Percentiles rank a stretch among this genome's conserved stretches.
phyloP scores from a whole-genome alignment of 2,797 vertebrate genomes.

The Alauda arvensis region DNA sequence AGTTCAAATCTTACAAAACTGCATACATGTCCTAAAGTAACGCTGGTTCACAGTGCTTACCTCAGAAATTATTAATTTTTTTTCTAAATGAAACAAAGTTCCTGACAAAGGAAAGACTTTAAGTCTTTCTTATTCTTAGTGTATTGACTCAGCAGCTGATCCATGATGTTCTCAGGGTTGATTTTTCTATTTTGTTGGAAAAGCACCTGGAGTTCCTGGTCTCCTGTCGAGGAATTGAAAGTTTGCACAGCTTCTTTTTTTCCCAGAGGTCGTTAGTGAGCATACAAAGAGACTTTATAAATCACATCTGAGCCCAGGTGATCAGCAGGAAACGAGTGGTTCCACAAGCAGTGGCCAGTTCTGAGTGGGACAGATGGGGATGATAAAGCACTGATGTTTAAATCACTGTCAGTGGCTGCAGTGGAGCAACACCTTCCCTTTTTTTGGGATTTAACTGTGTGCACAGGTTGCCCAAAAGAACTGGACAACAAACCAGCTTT shows the following conservation, averaged over 20 bases:
- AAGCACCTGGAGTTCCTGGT: background rate
- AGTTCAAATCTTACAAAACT: background rate
- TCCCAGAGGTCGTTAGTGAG: background rate
- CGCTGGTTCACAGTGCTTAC: background rate
- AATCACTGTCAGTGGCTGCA: background rate
- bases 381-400: background rate
- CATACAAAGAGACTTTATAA: background rate
- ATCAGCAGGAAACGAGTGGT: background rate
- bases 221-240: background rate
- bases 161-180: background rate
- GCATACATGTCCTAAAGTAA: background rate
- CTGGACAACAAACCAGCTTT: background rate
- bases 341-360: background rate
- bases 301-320: background rate
- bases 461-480: background rate
- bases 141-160: background rate
- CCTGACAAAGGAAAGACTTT: background rate
- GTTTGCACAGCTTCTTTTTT: background rate
- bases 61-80: background rate
- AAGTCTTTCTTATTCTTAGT: background rate
- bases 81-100: background rate
- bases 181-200: background rate
- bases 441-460: background rate
- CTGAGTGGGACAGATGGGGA: background rate
- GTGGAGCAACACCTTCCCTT: background rate